These are phyloP conservation scores for Neoniphon sammara DNA, from an alignment of 2,797 vertebrate genomes.

Conservation along the genomic window DNA sequence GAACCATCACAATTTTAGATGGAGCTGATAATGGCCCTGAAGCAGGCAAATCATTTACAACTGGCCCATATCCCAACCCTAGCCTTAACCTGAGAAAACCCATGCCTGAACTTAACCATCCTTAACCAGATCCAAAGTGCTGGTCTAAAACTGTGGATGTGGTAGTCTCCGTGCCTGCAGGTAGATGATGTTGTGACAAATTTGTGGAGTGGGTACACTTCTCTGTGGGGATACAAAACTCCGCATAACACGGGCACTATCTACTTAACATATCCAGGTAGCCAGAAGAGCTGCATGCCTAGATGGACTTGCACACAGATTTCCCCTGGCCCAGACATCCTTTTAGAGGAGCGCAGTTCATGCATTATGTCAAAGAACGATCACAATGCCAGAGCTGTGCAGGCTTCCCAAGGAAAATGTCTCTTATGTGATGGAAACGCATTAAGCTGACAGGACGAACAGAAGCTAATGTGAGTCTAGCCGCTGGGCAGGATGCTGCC, in stretches of 20 bases:
- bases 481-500: conserved; percentile 55
- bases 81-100: no score
- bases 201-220: no score
- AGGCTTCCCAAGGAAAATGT: conserved; percentile 59
- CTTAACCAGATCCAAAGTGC: no score
- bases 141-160: no score
- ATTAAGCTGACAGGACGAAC: conserved; percentile 72
- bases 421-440: conserved; percentile 73
- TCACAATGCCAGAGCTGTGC: conserved; percentile 38
- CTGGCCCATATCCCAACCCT: no score
- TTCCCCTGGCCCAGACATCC: conserved; percentile 25
- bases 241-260: neutral
- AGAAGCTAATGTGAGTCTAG: conserved; percentile 70
- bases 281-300: conserved; percentile 32
- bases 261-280: conserved; percentile 30
- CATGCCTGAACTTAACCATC: no score
- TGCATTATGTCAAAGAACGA: conserved; percentile 56
- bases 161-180: no score
- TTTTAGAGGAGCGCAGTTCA: conserved; percentile 54
- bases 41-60: no score
- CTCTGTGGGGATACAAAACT: no score
- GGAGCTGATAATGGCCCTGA: no score
- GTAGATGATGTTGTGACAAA: no score
- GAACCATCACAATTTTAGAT: no score
- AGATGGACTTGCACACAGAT: conserved; percentile 39